Evolutionary conservation across 1,140 invertebrate species (phyloP).

Genomic region (Dermatophagoides farinae): DNA sequence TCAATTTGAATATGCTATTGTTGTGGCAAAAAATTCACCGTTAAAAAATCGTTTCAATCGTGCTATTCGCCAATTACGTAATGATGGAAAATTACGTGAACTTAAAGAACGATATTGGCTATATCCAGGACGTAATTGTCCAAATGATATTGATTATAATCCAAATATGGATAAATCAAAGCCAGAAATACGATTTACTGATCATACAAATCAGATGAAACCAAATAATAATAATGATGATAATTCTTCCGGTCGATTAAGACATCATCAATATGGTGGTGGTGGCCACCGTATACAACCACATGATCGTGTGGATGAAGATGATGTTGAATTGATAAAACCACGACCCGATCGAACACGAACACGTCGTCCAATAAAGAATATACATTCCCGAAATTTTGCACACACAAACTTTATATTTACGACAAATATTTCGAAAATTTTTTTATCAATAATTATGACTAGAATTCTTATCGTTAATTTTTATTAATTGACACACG

Average conservation of each 20-base stretch:
- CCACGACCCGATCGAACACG: not conserved
- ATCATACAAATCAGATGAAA: not conserved
- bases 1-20: conserved; percentile 28
- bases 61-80: conserved; percentile 29
- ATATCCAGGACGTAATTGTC: conserved; percentile 13
- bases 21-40: conserved; percentile 20
- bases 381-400: too few species aligned
- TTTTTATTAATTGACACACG: too few species aligned
- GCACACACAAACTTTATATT: too few species aligned
- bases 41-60: conserved; percentile 27
- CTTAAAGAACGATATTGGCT: conserved; percentile 29
- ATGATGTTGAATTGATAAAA: not conserved
- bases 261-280: not conserved
- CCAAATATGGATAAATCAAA: not conserved
- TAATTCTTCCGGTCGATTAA: not conserved
- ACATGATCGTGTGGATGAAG: conserved; percentile 1
- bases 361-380: too few species aligned
- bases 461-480: too few species aligned
- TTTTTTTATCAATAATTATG: too few species aligned
- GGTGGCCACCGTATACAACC: not conserved
- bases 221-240: not conserved
- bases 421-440: too few species aligned
- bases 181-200: not conserved
- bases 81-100: conserved; percentile 26
- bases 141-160: conserved; percentile 21